Percentiles rank a stretch among this genome's conserved stretches.
phyloP scores from a whole-genome alignment of 1,140 invertebrate genomes.

The Lordiphosa stackelbergi region DNA sequence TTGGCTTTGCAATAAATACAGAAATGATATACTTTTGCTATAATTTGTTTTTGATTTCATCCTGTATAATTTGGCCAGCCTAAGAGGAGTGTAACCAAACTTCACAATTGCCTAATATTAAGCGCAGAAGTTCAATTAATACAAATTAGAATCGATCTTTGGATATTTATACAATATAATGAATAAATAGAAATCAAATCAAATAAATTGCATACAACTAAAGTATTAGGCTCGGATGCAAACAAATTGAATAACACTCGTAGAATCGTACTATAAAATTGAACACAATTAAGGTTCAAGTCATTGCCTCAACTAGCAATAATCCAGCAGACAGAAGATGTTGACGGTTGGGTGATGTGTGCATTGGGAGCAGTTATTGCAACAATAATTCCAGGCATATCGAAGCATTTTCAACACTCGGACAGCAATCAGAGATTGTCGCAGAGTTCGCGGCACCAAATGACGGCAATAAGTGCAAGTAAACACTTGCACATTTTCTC shows the following conservation, averaged over 20 bases:
- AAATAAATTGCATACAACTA: conserved; percentile 48
- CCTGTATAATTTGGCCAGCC: background rate
- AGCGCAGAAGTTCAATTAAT: conserved; percentile 75
- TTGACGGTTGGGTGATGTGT: conserved; percentile 27
- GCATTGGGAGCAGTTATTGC: conserved; percentile 53
- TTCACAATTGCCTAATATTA: conserved; percentile 49
- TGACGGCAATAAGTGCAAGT: conserved; percentile 41
- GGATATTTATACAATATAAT: conserved; percentile 45
- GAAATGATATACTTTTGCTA: conserved; percentile 39
- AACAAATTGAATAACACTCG: conserved; percentile 37
- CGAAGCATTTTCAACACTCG: conserved; percentile 60
- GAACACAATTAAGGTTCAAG: conserved; percentile 61
- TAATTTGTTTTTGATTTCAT: conserved; percentile 26
- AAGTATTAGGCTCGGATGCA: conserved; percentile 22
- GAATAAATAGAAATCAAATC: conserved; percentile 36
- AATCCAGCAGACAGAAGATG: background rate
- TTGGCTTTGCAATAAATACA: conserved; percentile 55
- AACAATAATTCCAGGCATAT: conserved; percentile 74
- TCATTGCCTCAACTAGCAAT: conserved; percentile 2
- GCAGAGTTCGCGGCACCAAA: conserved; percentile 24
- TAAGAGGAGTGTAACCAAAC: conserved; percentile 15
- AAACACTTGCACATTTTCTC: conserved; percentile 12
- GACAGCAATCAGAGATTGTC: conserved; percentile 43
- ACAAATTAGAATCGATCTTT: conserved; percentile 71
- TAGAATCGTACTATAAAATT: conserved; percentile 71